These are phyloP conservation scores for Eupithecia dodoneata DNA, from an alignment of 2,888 invertebrate species.

Conservation along the genomic window DNA sequence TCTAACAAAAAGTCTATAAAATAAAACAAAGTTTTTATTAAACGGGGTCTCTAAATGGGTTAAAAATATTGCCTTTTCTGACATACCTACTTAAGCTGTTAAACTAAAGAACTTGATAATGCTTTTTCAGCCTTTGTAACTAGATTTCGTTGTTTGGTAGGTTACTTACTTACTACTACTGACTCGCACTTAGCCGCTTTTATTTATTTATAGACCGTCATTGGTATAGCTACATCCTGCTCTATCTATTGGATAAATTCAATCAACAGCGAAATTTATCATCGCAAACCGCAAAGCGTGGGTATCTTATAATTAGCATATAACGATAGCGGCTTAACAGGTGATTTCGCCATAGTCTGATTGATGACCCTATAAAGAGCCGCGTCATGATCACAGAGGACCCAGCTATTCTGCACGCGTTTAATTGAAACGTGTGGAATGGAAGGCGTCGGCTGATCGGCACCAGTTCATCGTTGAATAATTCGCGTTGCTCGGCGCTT, in stretches of 20 bases:
- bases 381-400: constrained; percentile 25
- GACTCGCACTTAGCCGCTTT: background rate
- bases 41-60: background rate
- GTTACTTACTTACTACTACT: too few relatives aligned
- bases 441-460: constrained; percentile 34
- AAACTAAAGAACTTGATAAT: background rate
- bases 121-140: background rate
- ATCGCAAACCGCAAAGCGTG: constrained; percentile 1
- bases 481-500: constrained; percentile 64
- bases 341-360: constrained; percentile 15
- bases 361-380: constrained; percentile 19
- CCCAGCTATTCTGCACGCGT: constrained; percentile 11
- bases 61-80: background rate
- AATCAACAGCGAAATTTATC: constrained; percentile 11
- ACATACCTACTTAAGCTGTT: background rate
- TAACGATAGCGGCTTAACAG: background rate
- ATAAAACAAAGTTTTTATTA: background rate
- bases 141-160: background rate
- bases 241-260: constrained; percentile 8
- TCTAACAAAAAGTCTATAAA: too few relatives aligned
- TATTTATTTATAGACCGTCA: background rate
- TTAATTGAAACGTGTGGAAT: constrained; percentile 33
- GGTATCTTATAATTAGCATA: constrained; percentile 9
- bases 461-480: constrained; percentile 66
- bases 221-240: background rate